phyloP scores from a whole-genome alignment of 1,140 invertebrate genomes.

The Bombus confusus region DNA sequence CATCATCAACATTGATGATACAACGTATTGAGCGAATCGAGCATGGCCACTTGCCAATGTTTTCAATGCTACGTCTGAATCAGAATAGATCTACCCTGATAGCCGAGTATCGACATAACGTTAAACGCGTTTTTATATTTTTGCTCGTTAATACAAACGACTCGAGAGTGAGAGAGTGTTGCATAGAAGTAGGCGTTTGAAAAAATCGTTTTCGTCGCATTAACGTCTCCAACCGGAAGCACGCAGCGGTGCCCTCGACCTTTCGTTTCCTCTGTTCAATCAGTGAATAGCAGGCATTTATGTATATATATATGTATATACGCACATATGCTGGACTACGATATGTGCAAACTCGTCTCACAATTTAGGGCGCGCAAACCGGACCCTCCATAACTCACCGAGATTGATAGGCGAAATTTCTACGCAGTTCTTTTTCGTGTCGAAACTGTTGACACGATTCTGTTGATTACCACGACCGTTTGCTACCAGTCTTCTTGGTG shows the following conservation, averaged over 20 bases:
- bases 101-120: background rate
- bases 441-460: conserved; percentile 74
- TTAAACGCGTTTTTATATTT: background rate
- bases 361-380: conserved; percentile 16
- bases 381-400: conserved; percentile 67
- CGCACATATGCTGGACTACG: background rate
- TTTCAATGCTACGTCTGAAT: conserved; percentile 20
- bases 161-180: background rate
- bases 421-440: conserved; percentile 75
- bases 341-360: conserved; percentile 21
- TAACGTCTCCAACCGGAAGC: conserved; percentile 60
- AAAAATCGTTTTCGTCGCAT: conserved; percentile 23
- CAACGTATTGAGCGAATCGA: background rate
- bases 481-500: conserved; percentile 72
- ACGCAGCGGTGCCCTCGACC: conserved; percentile 60
- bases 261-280: conserved; percentile 53
- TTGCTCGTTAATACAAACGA: background rate
- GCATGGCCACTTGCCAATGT: conserved; percentile 12
- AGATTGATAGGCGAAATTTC: conserved; percentile 76
- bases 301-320: too few species aligned
- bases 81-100: background rate
- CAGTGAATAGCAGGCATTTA: conserved; percentile 16
- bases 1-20: background rate
- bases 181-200: conserved; percentile 23
- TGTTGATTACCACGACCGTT: conserved; percentile 75